A percentile compares a stretch with the other conserved stretches of the same genome.
These are phyloP conservation scores for Trissoscelio sp. DNA, from an alignment of 2,888 invertebrate genomes.

Conservation along the genomic window DNA sequence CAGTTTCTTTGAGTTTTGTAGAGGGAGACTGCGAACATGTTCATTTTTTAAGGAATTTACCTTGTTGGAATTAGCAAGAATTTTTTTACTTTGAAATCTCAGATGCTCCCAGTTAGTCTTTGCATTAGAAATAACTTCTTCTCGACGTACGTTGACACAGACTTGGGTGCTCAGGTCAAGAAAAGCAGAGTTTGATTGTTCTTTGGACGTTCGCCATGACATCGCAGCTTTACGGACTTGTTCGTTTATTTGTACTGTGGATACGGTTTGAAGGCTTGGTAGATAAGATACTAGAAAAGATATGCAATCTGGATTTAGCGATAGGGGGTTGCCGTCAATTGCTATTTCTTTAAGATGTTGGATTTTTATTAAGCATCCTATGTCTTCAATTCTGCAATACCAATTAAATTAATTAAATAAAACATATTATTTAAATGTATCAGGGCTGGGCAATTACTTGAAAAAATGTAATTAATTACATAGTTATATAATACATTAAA, in stretches of 20 bases:
- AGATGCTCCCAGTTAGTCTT: conserved; percentile 94
- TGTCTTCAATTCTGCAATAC: conserved; percentile 90
- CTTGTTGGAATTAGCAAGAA: conserved; percentile 78
- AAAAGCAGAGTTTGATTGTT: conserved; percentile 88
- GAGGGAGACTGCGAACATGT: conserved; percentile 73
- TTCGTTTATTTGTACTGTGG: conserved; percentile 91
- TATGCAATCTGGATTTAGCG: conserved; percentile 91
- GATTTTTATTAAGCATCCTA: conserved; percentile 92
- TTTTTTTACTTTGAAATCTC: conserved; percentile 88
- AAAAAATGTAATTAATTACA: no score
- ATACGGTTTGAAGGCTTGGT: conserved; percentile 89
- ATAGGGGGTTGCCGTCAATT: conserved; percentile 93
- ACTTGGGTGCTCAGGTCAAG: conserved; percentile 87
- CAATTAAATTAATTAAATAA: no score
- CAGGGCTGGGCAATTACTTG: no score
- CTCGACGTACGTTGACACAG: conserved; percentile 87
- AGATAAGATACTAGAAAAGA: conserved; percentile 92
- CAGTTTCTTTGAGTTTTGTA: conserved; percentile 76
- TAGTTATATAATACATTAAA: no score
- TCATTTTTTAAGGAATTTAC: conserved; percentile 72
- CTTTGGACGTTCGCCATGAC: conserved; percentile 92
- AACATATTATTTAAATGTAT: background rate
- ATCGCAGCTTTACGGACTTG: conserved; percentile 91
- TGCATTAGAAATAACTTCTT: conserved; percentile 93
- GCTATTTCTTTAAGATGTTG: conserved; percentile 91